Conservation (phyloP, 53 echinoderm and acorn worm species). For the Glandiceps talaboti region DNA sequence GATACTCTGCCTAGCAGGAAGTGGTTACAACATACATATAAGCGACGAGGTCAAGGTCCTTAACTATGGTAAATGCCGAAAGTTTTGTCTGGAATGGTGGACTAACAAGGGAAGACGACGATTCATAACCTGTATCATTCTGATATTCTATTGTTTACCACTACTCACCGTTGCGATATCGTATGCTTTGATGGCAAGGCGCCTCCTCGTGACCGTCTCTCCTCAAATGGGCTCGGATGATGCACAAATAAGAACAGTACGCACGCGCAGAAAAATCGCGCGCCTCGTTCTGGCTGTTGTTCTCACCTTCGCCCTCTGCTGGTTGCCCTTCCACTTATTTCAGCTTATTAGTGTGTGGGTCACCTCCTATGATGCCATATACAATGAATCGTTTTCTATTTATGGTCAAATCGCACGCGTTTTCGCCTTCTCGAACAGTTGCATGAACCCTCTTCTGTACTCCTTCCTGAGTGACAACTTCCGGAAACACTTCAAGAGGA, state of each 20-base stretch:
- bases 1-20: constrained; percentile 37
- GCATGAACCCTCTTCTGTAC: constrained; percentile 84
- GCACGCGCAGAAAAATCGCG: constrained; percentile 49
- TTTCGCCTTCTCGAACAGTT: constrained; percentile 68
- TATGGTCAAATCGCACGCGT: constrained; percentile 29
- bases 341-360: constrained; percentile 22
- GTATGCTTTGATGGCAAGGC: constrained; percentile 71
- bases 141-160: constrained; percentile 70
- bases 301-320: constrained; percentile 61
- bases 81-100: constrained; percentile 59
- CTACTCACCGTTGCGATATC: constrained; percentile 53
- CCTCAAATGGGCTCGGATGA: background rate
- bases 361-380: background rate
- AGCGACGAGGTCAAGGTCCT: background rate
- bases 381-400: background rate
- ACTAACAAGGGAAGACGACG: constrained; percentile 5
- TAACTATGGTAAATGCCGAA: background rate
- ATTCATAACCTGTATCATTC: constrained; percentile 42
- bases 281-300: constrained; percentile 78
- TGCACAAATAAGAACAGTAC: background rate
- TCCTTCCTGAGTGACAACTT: constrained; percentile 92
- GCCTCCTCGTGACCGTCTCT: constrained; percentile 36
- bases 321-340: constrained; percentile 65
- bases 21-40: constrained; percentile 12
- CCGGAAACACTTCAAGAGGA: constrained; percentile 39